phyloP scores from a whole-genome alignment of 2,113 vertebrate genomes.

The Condylura cristata region DNA sequence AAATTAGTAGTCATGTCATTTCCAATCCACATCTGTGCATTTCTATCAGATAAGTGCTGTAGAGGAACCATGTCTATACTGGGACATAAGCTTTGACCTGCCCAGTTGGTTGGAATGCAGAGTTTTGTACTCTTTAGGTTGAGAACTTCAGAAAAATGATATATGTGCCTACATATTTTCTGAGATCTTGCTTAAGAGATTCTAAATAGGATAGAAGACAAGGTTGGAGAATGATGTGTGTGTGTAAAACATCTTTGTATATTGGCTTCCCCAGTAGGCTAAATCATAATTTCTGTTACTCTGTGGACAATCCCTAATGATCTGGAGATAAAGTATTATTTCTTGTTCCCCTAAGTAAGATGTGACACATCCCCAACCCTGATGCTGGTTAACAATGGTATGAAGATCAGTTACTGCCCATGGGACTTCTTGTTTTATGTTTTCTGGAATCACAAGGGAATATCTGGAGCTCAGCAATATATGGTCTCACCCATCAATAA shows the following conservation, averaged over 20 bases:
- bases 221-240: background rate
- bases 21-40: constrained; percentile 28
- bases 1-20: constrained; percentile 55
- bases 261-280: background rate
- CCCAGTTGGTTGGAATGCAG: background rate
- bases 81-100: background rate
- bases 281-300: background rate
- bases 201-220: background rate
- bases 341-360: background rate
- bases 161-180: background rate
- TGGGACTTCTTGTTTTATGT: background rate
- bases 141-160: background rate
- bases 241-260: background rate
- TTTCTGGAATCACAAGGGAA: background rate
- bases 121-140: background rate
- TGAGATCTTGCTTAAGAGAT: background rate
- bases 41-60: constrained; percentile 52
- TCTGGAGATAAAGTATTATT: background rate
- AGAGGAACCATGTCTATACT: background rate
- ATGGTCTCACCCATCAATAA: background rate
- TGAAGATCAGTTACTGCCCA: background rate
- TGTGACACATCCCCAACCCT: too few relatives aligned
- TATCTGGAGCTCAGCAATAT: too few relatives aligned
- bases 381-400: background rate
- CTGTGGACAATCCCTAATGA: background rate